Percentiles rank a stretch among this genome's conserved stretches.
These are phyloP conservation scores for Vulpes ferrilata DNA, from an alignment of 2,113 vertebrate species.

Conservation along the genomic window DNA sequence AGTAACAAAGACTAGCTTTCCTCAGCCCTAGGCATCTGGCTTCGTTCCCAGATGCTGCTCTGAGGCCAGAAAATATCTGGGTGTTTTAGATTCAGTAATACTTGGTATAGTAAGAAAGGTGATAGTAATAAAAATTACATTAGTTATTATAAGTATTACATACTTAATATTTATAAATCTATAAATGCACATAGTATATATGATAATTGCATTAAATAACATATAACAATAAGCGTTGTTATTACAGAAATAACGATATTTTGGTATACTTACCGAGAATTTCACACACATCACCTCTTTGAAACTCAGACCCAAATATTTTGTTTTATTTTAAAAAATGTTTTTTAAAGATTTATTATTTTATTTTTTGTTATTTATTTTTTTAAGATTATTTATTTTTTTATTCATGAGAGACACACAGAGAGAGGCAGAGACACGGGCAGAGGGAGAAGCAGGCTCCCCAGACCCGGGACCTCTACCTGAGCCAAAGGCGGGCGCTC, in stretches of 20 bases:
- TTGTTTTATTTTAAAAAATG: not conserved
- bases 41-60: conserved; percentile 29
- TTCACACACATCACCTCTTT: not conserved
- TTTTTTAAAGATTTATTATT: not conserved
- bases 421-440: no score
- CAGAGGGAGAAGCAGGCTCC: no score
- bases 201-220: not conserved
- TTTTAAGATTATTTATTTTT: no score
- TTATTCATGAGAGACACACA: no score
- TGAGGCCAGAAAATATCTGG: not conserved
- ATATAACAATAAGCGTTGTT: not conserved
- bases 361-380: no score
- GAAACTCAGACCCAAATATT: conserved; percentile 23
- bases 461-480: no score
- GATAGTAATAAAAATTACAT: conserved; percentile 31
- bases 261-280: conserved; percentile 9
- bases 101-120: not conserved
- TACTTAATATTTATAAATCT: not conserved
- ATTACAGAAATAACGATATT: conserved; percentile 1
- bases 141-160: not conserved
- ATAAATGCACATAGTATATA: not conserved
- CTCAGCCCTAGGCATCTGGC: conserved; percentile 59
- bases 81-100: not conserved
- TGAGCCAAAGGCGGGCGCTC: no score
- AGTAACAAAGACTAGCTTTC: conserved; percentile 57